Evolutionary conservation across 2,888 invertebrate species (phyloP), one percentile per base, ranked within the genome.

Genomic region (Cecidostiba fungosa): DNA sequence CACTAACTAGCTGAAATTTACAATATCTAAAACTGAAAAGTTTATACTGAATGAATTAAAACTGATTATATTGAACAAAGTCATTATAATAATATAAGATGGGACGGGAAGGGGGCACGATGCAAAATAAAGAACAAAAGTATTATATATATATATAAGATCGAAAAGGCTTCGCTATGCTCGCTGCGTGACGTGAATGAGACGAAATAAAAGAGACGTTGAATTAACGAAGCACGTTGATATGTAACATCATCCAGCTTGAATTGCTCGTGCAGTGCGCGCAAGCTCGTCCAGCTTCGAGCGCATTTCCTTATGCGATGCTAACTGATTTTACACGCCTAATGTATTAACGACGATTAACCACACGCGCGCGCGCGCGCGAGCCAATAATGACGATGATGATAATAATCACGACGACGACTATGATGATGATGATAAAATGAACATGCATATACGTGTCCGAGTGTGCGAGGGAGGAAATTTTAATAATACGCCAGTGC

Each of bases 201-300:
- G 62, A 80, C 73, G 69, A 82, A 70, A 8, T 72, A 39, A 66
- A 80, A 80, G 77, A 80, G n/a, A n/a, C n/a, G 72, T 36, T 26
- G 70, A 83, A 72, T 79, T 79, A 74, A 80, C 59, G 72, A 73
- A 79, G 81, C 73, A 77, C 84, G 80, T 59, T 77, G 36, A 70
- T 82, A 78, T 59, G 83, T 80, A 73, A 82, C 69, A 39, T 70
- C 69, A 39, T 70, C 29, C 59, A 84, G 74, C 74, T 86, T 86
- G 43, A 78, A 78, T 74, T 76, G 74, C 69, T 74, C 77, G 82
- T 12, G 43, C 36, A 32, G 32, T 32, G n/a, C n/a, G 74, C 19
- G 50, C 4, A 23, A 70, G 66, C n/a, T 62, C 14, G 43, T 82
- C 36, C 23, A 83, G 79, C 83, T 83, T 83, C 85, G 76, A 76